Base-by-base conservation (phyloP, 1,140 invertebrate genomes). In the Hyles vespertilio region DNA sequence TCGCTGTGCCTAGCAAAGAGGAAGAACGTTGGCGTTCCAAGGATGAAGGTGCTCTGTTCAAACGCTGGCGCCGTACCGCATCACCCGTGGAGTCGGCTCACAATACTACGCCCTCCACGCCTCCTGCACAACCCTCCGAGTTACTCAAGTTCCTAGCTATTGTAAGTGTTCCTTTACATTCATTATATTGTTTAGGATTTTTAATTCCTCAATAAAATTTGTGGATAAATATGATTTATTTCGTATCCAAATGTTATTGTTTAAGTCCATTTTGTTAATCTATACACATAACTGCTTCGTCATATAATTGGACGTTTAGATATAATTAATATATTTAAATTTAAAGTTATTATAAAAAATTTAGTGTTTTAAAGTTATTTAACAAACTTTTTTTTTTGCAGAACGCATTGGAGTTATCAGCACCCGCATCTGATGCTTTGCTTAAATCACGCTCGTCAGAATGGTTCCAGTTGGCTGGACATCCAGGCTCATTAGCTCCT, bases 391-490 rank as follows among this genome's bases (percentile, higher is more conserved):
- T 74, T 54, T 80, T 84, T 77, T 94, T 93, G n/a, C 89, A 98
- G 96, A 98, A 98, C 89, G 96, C 97, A 47, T 90, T 98, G 68
- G 97, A 98, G 77, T 89, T 98, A 63, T 96, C 96, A 56, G 96
- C 95, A 5, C 96, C 97, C 44, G 97, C 97, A 43, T 96, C 96
- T 69, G 96, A 97, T 76, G 92, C 96, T 32, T 89, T 98, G 34
- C 81, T 98, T 51, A 95, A 95, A 69, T 95, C 95, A 59, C 91
- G 91, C 40, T 90, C 82, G 44, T 87, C 70, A 44, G 89, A 90
- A 62, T 98, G 97, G 97, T 95, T 99, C 82, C 98, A 99, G 85
- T 87, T 99, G 50, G 96, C 97, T 10, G 98, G 98, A 0, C 98
- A 99, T 87, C 94, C 94, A 57, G 96, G 97, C 49, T 96, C 96